phyloP scores from a whole-genome alignment of 1,140 invertebrate genomes.

The Magallana angulata region DNA sequence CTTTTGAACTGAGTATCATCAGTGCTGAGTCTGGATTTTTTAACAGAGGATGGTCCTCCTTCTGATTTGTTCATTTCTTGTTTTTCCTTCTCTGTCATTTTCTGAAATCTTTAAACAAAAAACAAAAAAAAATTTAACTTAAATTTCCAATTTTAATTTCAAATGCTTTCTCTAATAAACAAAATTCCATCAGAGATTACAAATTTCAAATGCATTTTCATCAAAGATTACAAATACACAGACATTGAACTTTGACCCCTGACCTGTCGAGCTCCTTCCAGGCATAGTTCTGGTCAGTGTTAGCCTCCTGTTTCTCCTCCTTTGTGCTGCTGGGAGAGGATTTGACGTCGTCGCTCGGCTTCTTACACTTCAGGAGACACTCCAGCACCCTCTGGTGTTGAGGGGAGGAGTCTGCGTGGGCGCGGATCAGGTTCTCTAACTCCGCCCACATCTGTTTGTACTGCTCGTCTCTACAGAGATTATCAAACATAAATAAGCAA shows the following conservation, averaged over 20 bases:
- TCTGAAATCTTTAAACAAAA: constrained; percentile 61
- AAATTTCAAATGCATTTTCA: too few relatives aligned
- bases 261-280: constrained; percentile 83
- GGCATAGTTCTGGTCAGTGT: constrained; percentile 81
- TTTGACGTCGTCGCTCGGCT: constrained; percentile 72
- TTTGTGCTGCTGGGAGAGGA: constrained; percentile 75
- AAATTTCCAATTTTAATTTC: background rate
- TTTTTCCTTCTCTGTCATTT: constrained; percentile 75
- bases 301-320: constrained; percentile 82
- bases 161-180: background rate
- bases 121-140: background rate
- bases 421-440: constrained; percentile 90
- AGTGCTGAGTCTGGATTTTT: constrained; percentile 15
- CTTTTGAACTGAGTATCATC: constrained; percentile 33
- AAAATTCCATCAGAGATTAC: background rate
- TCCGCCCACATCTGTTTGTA: constrained; percentile 94
- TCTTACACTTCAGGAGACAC: constrained; percentile 90
- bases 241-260: too few relatives aligned
- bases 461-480: constrained; percentile 87
- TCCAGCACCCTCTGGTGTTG: constrained; percentile 89
- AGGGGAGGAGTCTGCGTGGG: constrained; percentile 85
- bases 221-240: background rate
- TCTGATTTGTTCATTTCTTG: constrained; percentile 70
- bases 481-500: too few relatives aligned
- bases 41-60: constrained; percentile 87